Conservation (phyloP, 2,888 invertebrate species). For the Netelia melanura region DNA sequence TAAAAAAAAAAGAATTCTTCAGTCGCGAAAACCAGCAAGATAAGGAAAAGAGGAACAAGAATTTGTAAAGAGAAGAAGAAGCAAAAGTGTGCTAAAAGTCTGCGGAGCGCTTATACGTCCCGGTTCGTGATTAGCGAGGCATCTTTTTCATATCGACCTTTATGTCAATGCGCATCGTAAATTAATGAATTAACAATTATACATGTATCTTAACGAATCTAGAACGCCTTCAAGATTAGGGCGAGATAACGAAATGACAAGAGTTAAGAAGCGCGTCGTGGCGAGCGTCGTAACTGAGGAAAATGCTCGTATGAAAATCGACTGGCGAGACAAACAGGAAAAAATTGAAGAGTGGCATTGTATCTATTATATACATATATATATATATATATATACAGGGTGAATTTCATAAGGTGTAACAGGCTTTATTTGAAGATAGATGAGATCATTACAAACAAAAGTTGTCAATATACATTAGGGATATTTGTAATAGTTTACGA, state of each 20-base stretch:
- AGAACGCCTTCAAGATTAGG: background rate
- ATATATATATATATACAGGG: too few relatives aligned
- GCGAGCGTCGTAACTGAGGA: too few relatives aligned
- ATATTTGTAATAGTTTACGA: too few relatives aligned
- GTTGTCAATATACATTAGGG: too few relatives aligned
- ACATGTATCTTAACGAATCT: slow-evolving; percentile 7
- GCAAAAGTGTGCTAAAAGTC: background rate
- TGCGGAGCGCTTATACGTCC: slow-evolving; percentile 25
- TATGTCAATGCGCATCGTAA: slow-evolving; percentile 33
- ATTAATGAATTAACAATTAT: slow-evolving; percentile 25
- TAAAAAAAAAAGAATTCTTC: background rate
- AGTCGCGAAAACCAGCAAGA: too few relatives aligned
- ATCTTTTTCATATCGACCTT: slow-evolving; percentile 57
- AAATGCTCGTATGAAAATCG: background rate
- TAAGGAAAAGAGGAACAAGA: too few relatives aligned
- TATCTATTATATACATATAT: slow-evolving; percentile 20
- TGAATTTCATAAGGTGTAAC: too few relatives aligned
- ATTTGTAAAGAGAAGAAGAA: background rate
- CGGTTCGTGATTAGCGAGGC: slow-evolving; percentile 30
- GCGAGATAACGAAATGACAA: too few relatives aligned
- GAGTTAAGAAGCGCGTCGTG: background rate
- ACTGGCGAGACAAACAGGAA: background rate
- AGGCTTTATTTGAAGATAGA: too few relatives aligned
- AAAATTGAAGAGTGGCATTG: slow-evolving; percentile 26
- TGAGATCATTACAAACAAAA: too few relatives aligned